Base-by-base conservation (phyloP, 2,113 vertebrate species). In the Hiodon alosoides region DNA sequence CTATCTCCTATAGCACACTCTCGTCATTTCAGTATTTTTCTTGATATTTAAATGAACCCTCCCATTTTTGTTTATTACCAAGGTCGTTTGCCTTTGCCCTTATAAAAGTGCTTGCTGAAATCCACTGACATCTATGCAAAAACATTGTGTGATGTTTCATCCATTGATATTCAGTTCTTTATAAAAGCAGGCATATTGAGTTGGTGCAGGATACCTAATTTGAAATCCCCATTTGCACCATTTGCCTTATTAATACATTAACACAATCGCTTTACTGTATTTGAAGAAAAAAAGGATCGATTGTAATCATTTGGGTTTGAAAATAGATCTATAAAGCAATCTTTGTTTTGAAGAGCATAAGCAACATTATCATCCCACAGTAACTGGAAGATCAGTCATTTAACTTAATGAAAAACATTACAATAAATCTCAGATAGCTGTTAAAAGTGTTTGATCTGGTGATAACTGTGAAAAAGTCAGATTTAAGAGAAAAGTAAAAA, bases 361-460 rank as follows among this genome's bases (percentile, higher is more conserved):
- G 9, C 73, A 74, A 58, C 62, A 67, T 47, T 47, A 59, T n/a
- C 64, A 50, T 58, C 73, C 73, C 54, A 75, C 73, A 59, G 58
- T 75, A 75, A 75, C 73, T 50, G 65, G 73, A 75, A 75, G 68
- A 54, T 67, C 54, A 14, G 53, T 50, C 57, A 48, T 68, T 48
- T 59, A 59, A 59, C 61, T 67, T 7, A 57, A 57, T 67, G 67
- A 67, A 72, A 67, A 67, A 52, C 14, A 57, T 74, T 74, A 75
- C 73, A 75, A 68, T 75, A 75, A 68, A 75, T 75, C 73, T n/a
- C 46, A 67, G 66, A 67, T 67, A 31, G 73, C 64, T 16, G 65
- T 75, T 75, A 75, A 67, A 67, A 13, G 46, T 46, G 70, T 67
- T 67, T 75, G 72, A 67, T 68, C 73, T 68, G 58, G 64, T 51